Conservation (phyloP, 2,797 vertebrate species). For the Takifugu ocellatus region DNA sequence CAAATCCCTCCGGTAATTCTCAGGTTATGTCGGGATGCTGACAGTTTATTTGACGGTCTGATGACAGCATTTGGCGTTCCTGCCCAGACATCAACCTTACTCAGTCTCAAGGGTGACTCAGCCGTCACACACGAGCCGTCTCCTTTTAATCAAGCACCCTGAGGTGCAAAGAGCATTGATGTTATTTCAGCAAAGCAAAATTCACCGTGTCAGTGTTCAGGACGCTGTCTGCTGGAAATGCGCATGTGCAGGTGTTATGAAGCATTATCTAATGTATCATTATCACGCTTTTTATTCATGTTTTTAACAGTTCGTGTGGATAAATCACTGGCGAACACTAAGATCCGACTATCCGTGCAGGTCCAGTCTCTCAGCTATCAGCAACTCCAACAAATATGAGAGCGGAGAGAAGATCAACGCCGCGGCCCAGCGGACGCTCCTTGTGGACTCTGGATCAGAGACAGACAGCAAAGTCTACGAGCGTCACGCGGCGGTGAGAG, state of each 20-base stretch:
- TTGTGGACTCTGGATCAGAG: constrained; percentile 77
- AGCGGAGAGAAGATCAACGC: constrained; percentile 75
- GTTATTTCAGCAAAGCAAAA: not conserved
- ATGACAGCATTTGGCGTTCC: not conserved
- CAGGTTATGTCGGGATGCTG: too few species aligned
- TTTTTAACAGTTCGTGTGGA: too few species aligned
- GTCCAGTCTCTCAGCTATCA: constrained; percentile 62
- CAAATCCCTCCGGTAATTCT: too few species aligned
- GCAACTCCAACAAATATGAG: constrained; percentile 68
- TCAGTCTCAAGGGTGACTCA: not conserved
- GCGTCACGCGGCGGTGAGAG: constrained; percentile 50
- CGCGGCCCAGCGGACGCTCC: constrained; percentile 70
- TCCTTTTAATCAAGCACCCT: not conserved
- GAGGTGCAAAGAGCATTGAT: not conserved
- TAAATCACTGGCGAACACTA: too few species aligned
- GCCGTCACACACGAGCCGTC: not conserved
- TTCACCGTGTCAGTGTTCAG: too few species aligned
- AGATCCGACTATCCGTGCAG: constrained; percentile 30
- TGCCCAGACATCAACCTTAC: not conserved
- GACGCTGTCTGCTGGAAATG: not conserved
- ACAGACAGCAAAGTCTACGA: constrained; percentile 67
- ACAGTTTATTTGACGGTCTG: too few species aligned
- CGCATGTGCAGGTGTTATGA: not conserved
- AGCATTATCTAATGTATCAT: not conserved
- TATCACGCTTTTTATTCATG: not conserved